These are phyloP conservation scores for Diaperis boleti DNA, from an alignment of 2,888 invertebrate species.

Conservation along the genomic window DNA sequence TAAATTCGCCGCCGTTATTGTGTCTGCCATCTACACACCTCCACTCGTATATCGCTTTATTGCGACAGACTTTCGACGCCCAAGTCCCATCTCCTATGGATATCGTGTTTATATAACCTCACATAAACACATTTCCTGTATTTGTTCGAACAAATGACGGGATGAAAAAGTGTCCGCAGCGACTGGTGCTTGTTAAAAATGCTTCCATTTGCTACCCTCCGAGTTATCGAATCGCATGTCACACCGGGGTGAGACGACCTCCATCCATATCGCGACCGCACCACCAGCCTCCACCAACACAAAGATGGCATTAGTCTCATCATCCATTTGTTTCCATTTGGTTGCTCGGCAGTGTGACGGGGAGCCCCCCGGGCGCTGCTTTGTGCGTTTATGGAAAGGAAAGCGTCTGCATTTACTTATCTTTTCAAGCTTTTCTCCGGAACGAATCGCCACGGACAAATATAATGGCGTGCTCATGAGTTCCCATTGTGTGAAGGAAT, in stretches of 20 bases:
- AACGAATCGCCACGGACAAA: slow-evolving; percentile 13
- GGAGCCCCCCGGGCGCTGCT: slow-evolving; percentile 21
- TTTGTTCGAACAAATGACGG: no score
- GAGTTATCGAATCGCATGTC: no score
- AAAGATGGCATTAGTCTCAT: slow-evolving; percentile 28
- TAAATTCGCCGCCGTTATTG: slow-evolving; percentile 53
- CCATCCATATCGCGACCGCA: no score
- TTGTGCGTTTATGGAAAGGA: slow-evolving; percentile 29
- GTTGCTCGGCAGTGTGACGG: slow-evolving; percentile 25
- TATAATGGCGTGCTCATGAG: background rate
- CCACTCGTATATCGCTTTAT: slow-evolving; percentile 44
- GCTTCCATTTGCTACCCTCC: no score
- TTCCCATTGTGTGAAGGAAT: background rate
- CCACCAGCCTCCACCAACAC: background rate
- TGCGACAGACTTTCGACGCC: slow-evolving; percentile 36
- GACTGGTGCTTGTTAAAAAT: no score
- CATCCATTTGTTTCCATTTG: slow-evolving; percentile 34
- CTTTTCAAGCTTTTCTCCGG: slow-evolving; percentile 16
- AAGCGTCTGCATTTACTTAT: slow-evolving; percentile 14
- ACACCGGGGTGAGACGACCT: no score
- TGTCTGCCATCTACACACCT: slow-evolving; percentile 46
- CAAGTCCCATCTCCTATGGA: slow-evolving; percentile 10
- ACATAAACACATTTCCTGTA: slow-evolving; percentile 4
- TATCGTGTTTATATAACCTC: slow-evolving; percentile 5
- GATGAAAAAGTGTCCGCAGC: no score